These are phyloP conservation scores for Leptodactylus fuscus DNA, from an alignment of 2,113 vertebrate species.

Conservation along the genomic window DNA sequence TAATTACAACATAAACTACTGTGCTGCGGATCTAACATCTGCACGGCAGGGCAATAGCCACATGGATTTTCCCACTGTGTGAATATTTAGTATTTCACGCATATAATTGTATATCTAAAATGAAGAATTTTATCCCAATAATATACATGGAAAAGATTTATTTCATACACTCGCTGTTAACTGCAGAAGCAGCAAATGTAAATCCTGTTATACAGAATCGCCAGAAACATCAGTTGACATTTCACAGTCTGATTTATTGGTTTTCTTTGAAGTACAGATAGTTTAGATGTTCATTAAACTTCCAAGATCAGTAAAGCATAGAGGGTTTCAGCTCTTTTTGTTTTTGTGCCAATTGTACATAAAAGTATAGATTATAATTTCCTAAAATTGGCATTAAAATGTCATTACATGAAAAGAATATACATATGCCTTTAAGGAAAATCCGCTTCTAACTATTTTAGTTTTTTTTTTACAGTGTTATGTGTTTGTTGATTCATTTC, in stretches of 20 bases:
- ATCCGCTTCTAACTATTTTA: not conserved
- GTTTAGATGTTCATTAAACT: conserved; percentile 10
- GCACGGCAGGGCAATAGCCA: no score
- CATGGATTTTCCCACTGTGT: no score
- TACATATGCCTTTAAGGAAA: not conserved
- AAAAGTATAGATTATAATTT: not conserved
- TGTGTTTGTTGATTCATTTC: not conserved
- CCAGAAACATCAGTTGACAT: not conserved
- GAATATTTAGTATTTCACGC: no score
- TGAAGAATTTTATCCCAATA: not conserved
- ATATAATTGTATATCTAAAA: no score
- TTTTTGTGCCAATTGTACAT: conserved; percentile 1
- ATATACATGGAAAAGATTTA: not conserved
- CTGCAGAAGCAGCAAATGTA: not conserved
- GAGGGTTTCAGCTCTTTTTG: not conserved
- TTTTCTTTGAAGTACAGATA: not conserved
- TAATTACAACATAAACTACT: no score
- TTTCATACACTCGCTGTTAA: not conserved
- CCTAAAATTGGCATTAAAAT: not conserved
- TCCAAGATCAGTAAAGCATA: not conserved
- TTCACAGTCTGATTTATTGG: not conserved
- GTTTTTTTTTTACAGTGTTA: not conserved
- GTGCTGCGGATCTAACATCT: no score
- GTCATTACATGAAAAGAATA: conserved; percentile 5
- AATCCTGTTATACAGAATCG: not conserved